A percentile compares a stretch with the other conserved stretches of the same genome.
Evolutionary conservation across 2,113 vertebrate species (phyloP).

Genomic region (Odobenus rosmarus): DNA sequence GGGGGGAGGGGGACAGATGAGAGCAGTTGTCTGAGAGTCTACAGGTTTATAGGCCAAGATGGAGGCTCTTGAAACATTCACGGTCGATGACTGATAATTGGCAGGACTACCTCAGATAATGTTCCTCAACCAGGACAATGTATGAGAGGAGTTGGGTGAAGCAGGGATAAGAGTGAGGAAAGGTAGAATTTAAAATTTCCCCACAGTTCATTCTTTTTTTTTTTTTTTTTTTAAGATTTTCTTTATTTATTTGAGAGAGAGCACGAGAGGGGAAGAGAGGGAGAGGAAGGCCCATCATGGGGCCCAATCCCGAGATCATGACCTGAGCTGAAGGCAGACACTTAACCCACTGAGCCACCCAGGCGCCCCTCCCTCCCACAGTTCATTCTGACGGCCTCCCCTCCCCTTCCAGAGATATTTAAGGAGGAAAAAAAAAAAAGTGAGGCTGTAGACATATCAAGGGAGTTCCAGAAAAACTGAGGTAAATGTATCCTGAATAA

Average conservation of each 20-base stretch:
- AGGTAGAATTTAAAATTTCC: background rate
- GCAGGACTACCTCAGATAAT: background rate
- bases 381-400: background rate
- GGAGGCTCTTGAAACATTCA: background rate
- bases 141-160: background rate
- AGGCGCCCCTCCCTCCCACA: background rate
- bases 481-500: background rate
- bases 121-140: background rate
- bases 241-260: background rate
- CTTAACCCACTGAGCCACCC: background rate
- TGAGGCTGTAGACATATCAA: background rate
- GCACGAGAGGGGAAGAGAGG: background rate
- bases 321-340: background rate
- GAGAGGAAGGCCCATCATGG: background rate
- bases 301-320: background rate
- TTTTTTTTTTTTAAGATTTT: background rate
- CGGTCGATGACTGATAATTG: no score
- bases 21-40: background rate
- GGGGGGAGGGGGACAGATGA: no score
- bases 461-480: background rate
- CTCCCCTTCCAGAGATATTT: background rate
- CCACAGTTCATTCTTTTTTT: background rate
- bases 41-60: background rate
- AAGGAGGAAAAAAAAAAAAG: background rate
- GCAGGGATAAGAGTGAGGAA: background rate